Evolutionary conservation across 2,888 invertebrate genomes (phyloP), one percentile per base, ranked within the genome.

Genomic region (Acronicta aceris): DNA sequence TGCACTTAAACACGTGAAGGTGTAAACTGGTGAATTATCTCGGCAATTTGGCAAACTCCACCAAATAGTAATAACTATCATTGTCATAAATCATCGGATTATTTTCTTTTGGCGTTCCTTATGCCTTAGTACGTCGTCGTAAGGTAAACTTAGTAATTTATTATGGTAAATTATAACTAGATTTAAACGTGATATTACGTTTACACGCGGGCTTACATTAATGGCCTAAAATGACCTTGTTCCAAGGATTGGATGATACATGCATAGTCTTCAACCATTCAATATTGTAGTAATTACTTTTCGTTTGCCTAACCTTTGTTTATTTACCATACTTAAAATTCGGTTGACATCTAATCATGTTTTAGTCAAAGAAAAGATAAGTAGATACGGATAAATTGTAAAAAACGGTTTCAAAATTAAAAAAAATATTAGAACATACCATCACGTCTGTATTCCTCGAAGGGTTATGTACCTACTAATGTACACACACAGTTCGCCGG

Each of bases 11-110:
- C 50, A 71, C 65, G 42, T 56, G 50, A 36, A 49, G 21, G 17
- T 41, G 46, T 16, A 25, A 1, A 27, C 43, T 7, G 33, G 25
- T 51, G 36, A 51, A 21, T 48, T 55, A 56, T 48, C 13, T 16
- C 17, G 16, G 38, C 10, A 47, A 51, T 71, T 71, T 65, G 38
- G 65, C 65, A 47, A 70, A 30, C 33, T 46, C 21, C 5, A 25
- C 5, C 16, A 46, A 21, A 7, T 30, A 4, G n/a, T 17, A 48
- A 36, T 48, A 55, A 47, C 43, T 51, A 54, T 71, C 64, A 62
- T 9, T 50, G 16, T 65, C 45, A 53, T 56, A 52, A 49, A 71
- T 71, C 48, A 48, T 15, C 42, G 17, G 25, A 43, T 59, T 55
- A 41, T 59, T 68, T 52, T 59, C 36, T 49, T 54, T 59, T 51